Evolutionary conservation across 2,113 vertebrate species (phyloP), one percentile per base, ranked within the genome.

Genomic region (Bos javanicus): DNA sequence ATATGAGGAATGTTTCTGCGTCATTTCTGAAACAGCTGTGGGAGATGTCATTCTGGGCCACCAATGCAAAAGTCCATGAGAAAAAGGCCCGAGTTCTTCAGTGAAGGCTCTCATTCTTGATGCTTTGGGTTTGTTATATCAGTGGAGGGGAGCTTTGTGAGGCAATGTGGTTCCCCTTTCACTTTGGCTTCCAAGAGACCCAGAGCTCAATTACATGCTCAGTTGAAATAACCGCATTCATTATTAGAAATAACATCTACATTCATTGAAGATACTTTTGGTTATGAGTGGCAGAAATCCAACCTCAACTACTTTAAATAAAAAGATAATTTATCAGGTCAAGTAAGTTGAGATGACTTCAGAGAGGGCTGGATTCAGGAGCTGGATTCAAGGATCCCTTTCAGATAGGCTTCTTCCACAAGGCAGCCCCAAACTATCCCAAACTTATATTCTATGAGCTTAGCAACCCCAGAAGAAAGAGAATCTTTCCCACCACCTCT

Each of bases 11-110:
- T 48, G 93, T 89, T 74, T 36, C 88, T 97, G 91, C 60, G 19
- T 96, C 94, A 92, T 86, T 71, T 76, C 94, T 84, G 33, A 94
- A 91, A 83, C 95, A 91, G 93, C 86, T 78, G 94, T n/a, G 82
- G 74, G 76, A 84, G 95, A 59, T 43, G n/a, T n/a, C 62, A 46
- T 39, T 64, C 57, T 11, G n/a, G 84, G 86, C 57, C 4, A 2
- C 46, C 67, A 19, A 5, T 14, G 48, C 4, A 33, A 92, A 60
- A 82, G 96, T 43, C 59, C 89, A 16, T 81, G 89, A 90, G 83
- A 93, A 93, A 56, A 71, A 26, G 83, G 25, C 76, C 16, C 0
- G 12, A 52, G 43, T 46, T 16, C 39, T 50, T 4, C 62, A 46
- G 85, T 50, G 84, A 91, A 94, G 57, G 25, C 56, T 50, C 36